Percentiles rank a stretch among this genome's conserved stretches.
These are phyloP conservation scores for Malacoraja senta DNA, from an alignment of 2,797 vertebrate genomes.

Conservation along the genomic window DNA sequence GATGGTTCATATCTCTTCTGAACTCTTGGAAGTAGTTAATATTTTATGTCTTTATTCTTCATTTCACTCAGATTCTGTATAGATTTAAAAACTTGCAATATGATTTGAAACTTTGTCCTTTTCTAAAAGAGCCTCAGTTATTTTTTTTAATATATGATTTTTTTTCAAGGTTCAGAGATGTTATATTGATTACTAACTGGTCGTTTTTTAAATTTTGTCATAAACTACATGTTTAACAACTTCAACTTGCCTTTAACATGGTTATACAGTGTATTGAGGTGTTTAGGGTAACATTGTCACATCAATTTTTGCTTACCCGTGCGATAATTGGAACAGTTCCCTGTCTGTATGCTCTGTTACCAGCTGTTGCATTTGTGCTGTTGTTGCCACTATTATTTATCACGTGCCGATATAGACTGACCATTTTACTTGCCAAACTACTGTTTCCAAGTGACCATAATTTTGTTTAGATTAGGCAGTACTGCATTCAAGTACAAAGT, in stretches of 20 bases:
- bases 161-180: not conserved
- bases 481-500: not conserved
- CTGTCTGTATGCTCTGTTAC: not conserved
- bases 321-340: not conserved
- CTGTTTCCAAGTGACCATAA: conserved; percentile 1
- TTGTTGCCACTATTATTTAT: not conserved
- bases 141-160: not conserved
- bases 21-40: not conserved
- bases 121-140: not conserved
- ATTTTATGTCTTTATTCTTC: not conserved
- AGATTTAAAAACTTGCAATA: not conserved
- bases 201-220: not conserved
- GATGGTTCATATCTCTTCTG: not conserved
- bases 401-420: not conserved
- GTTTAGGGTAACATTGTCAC: not conserved
- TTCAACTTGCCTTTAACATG: not conserved
- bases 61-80: not conserved
- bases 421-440: not conserved
- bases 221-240: not conserved
- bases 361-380: not conserved
- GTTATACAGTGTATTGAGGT: not conserved
- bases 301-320: not conserved
- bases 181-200: not conserved
- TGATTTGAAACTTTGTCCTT: not conserved
- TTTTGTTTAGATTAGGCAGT: not conserved